phyloP scores from a whole-genome alignment of 1,140 invertebrate genomes.

The Bombus huntii region DNA sequence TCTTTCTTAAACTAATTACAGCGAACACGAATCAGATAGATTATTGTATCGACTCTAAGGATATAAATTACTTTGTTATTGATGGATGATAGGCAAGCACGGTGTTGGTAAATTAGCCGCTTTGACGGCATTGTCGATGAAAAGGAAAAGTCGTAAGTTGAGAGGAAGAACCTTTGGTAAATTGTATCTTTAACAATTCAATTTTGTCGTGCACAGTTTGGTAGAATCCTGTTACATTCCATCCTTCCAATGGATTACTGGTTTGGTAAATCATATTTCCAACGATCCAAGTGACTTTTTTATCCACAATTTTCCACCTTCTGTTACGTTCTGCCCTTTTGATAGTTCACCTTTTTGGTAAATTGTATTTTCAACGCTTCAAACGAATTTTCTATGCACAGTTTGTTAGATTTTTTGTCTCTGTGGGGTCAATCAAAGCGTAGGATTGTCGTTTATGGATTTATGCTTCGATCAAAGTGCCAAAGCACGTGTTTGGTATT shows the following conservation, averaged over 20 bases:
- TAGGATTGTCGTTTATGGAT: too few relatives aligned
- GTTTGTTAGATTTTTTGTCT: not conserved
- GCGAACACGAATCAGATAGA: not conserved
- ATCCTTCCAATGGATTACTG: not conserved
- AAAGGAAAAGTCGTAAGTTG: conserved; percentile 73
- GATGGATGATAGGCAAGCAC: conserved; percentile 56
- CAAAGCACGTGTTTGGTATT: too few relatives aligned
- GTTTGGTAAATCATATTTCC: too few relatives aligned
- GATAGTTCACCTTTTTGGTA: not conserved
- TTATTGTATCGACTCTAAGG: not conserved
- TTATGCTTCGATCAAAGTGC: too few relatives aligned
- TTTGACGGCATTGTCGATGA: conserved; percentile 69
- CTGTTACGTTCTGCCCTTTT: not conserved
- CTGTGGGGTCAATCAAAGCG: not conserved
- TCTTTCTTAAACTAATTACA: not conserved
- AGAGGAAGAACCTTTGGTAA: conserved; percentile 77
- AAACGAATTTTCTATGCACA: not conserved
- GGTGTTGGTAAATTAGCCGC: conserved; percentile 69
- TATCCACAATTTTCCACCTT: not conserved
- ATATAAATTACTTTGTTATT: not conserved
- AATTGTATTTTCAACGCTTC: not conserved
- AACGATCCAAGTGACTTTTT: not conserved
- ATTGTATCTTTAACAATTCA: not conserved
- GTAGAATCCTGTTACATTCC: not conserved
- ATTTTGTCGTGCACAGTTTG: not conserved